Percentiles rank a stretch among this genome's conserved stretches.
Conservation (phyloP, 2,888 invertebrate genomes). For the Chymomyza procnemis region DNA sequence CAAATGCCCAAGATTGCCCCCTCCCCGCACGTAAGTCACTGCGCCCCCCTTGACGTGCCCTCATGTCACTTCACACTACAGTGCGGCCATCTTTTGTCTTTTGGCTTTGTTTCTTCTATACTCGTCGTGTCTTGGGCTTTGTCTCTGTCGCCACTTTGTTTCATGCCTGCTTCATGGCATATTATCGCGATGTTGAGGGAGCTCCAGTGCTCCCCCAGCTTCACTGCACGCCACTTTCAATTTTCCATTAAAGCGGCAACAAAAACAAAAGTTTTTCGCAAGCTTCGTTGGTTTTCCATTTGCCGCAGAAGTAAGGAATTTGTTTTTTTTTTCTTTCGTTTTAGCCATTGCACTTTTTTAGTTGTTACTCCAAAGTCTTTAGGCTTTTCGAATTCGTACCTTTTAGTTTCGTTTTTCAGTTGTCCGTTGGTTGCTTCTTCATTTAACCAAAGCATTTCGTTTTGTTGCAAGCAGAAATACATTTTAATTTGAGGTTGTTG, state of each 20-base stretch:
- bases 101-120: neutral
- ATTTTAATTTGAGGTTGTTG: constrained; percentile 7
- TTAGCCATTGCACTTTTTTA: constrained; percentile 11
- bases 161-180: neutral
- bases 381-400: neutral
- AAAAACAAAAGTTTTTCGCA: constrained; percentile 53
- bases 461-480: neutral
- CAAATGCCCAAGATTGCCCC: too few species aligned
- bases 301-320: constrained; percentile 35
- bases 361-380: neutral
- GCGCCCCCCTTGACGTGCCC: neutral
- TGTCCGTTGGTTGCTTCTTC: neutral
- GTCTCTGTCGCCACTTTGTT: neutral
- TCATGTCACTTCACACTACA: constrained; percentile 56
- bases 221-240: constrained; percentile 4
- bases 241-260: neutral
- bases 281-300: constrained; percentile 65
- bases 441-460: neutral
- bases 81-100: constrained; percentile 38
- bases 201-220: neutral
- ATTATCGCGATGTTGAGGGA: neutral
- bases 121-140: neutral
- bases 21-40: neutral
- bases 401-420: neutral
- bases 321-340: too few species aligned